A percentile compares a stretch with the other conserved stretches of the same genome.
Evolutionary conservation across 2,113 vertebrate genomes (phyloP).

Genomic region (Sprattus sprattus): DNA sequence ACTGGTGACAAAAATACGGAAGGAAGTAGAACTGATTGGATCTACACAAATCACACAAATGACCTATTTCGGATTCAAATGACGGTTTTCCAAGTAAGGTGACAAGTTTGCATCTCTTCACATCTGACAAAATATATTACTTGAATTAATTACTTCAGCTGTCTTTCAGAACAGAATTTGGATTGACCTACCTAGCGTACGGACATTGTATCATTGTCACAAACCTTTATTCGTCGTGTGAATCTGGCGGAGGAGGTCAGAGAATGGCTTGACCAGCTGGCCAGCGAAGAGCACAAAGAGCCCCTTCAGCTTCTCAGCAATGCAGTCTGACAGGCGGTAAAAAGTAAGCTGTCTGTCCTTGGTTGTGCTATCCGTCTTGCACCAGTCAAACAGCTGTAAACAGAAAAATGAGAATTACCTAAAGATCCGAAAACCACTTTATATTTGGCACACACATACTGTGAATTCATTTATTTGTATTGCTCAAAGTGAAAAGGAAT

Average conservation of each 20-base stretch:
- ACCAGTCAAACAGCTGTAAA: constrained; percentile 90
- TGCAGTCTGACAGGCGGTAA: constrained; percentile 76
- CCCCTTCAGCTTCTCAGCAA: constrained; percentile 87
- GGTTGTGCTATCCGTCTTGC: constrained; percentile 71
- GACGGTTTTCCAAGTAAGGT: no score
- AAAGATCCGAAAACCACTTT: background rate
- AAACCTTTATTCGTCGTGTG: constrained; percentile 78
- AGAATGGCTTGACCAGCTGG: constrained; percentile 86
- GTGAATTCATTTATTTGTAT: background rate
- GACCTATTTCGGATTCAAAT: no score
- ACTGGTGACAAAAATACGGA: no score
- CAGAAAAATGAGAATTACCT: background rate
- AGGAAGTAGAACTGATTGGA: no score
- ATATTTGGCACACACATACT: background rate
- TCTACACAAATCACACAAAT: no score
- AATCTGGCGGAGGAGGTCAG: constrained; percentile 79
- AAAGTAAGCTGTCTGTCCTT: constrained; percentile 87
- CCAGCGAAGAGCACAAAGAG: constrained; percentile 93
- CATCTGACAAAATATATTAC: no score
- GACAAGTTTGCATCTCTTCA: no score
- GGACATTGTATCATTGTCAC: constrained; percentile 31
- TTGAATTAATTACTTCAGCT: no score
- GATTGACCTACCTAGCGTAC: no score
- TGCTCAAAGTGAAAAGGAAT: background rate
- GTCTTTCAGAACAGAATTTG: no score